Evolutionary conservation across 2,888 invertebrate species (phyloP).

Genomic region (Luperina nickerlii): DNA sequence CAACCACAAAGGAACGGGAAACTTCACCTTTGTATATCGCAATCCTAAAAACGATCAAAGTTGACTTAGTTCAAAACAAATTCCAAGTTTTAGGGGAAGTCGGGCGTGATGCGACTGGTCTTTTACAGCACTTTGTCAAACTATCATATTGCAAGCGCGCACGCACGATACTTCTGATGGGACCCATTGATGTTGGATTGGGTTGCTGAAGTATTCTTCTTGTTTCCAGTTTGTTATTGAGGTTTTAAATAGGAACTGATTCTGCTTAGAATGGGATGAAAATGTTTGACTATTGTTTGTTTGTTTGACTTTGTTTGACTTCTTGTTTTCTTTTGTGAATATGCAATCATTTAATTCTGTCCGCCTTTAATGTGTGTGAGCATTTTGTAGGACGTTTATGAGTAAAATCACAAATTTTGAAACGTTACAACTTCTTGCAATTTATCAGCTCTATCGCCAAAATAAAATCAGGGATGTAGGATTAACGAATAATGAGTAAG

Average conservation of each 20-base stretch:
- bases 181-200: slow-evolving; percentile 32
- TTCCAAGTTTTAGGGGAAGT: slow-evolving; percentile 65
- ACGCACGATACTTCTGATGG: slow-evolving; percentile 46
- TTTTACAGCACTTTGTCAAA: slow-evolving; percentile 62
- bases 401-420: background rate
- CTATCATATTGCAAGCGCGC: slow-evolving; percentile 52
- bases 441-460: background rate
- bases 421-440: background rate
- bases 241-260: background rate
- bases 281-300: background rate
- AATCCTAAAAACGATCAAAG: slow-evolving; percentile 69
- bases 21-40: slow-evolving; percentile 66
- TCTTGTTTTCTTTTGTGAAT: background rate
- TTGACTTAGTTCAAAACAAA: slow-evolving; percentile 70
- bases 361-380: background rate
- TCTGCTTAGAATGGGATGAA: background rate
- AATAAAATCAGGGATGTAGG: background rate
- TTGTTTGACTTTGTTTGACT: too few relatives aligned
- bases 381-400: background rate
- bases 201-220: slow-evolving; percentile 35
- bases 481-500: slow-evolving; percentile 10
- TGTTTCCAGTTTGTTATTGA: background rate
- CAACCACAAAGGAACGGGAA: slow-evolving; percentile 59
- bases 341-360: background rate
- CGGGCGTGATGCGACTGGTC: slow-evolving; percentile 60